Evolutionary conservation across 2,888 invertebrate genomes (phyloP).

Genomic region (Sminthurides aquaticus): DNA sequence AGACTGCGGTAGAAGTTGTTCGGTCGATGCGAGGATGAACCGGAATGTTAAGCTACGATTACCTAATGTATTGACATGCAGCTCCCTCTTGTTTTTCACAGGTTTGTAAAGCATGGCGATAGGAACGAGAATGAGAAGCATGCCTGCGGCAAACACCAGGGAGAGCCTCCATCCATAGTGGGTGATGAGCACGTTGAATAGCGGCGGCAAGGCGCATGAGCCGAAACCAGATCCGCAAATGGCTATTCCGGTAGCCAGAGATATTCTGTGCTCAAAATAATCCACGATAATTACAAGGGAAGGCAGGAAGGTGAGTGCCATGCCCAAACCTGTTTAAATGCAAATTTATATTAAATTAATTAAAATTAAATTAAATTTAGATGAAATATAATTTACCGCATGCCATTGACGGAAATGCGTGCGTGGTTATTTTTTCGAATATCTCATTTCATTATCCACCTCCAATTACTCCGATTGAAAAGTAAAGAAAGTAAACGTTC

Average conservation of each 20-base stretch:
- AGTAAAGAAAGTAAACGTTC: background rate
- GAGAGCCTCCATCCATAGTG: background rate
- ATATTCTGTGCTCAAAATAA: background rate
- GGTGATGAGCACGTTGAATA: background rate
- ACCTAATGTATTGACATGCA: too few relatives aligned
- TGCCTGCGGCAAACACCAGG: background rate
- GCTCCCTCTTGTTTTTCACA: too few relatives aligned
- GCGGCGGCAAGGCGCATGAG: background rate
- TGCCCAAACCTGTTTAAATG: background rate
- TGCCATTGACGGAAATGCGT: too few relatives aligned
- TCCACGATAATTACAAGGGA: background rate
- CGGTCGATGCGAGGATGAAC: too few relatives aligned
- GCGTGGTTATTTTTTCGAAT: too few relatives aligned
- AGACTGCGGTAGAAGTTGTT: too few relatives aligned
- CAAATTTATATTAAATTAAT: too few relatives aligned
- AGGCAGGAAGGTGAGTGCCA: background rate
- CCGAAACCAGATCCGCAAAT: background rate
- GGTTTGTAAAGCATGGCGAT: background rate
- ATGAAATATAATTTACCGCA: too few relatives aligned
- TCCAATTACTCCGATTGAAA: background rate
- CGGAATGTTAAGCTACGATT: too few relatives aligned
- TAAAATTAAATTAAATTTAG: too few relatives aligned
- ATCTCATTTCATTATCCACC: background rate
- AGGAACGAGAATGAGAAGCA: background rate
- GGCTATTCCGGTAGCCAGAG: background rate